Evolutionary conservation across 2,888 invertebrate genomes (phyloP), one percentile per base, ranked within the genome.

Genomic region (Flexamia atlantica): DNA sequence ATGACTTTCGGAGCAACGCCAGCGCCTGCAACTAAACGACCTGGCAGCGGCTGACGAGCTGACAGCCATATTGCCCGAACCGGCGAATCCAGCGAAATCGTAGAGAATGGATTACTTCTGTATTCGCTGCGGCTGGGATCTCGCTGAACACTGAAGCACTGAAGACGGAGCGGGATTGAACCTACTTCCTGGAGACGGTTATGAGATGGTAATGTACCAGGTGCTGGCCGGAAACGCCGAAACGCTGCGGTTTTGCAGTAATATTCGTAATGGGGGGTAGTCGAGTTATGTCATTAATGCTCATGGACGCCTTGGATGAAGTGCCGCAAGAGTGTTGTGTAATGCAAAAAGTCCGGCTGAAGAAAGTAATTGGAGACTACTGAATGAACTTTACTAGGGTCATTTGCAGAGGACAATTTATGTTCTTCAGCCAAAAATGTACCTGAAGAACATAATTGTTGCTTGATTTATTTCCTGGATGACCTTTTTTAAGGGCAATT

Each of bases 61-160:
- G n/a, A n/a, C n/a, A n/a, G n/a, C n/a, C 70, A 14, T 68, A 17
- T 14, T 9, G 9, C 36, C 30, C 79, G 57, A n/a, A 79, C 79
- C 79, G 50, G 50, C 25, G 25, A 50, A 30, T 1, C 28, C 50
- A 50, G 76, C 53, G 79, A 79, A 57, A 79, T 79, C 79, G 50
- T 79, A 79, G 79, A 53, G 79, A 79, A 79, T 79, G 79, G 79
- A 79, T 79, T 79, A 36, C 32, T 57, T 50, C 17, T 79, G 25
- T 3, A 57, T 79, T 79, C 28, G 79, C 50, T 1, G n/a, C 57
- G 79, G 57, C 46, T 57, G 57, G 32, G 50, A 76, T 76, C 42
- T 14, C 25, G 0, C 76, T n/a, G 76, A 30, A 1, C 57, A n/a
- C n/a, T n/a, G n/a, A 74, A 70, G 70, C 70, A 32, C 28, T 17